Conservation (phyloP, 2,888 invertebrate species). For the Oscheius sp. region DNA sequence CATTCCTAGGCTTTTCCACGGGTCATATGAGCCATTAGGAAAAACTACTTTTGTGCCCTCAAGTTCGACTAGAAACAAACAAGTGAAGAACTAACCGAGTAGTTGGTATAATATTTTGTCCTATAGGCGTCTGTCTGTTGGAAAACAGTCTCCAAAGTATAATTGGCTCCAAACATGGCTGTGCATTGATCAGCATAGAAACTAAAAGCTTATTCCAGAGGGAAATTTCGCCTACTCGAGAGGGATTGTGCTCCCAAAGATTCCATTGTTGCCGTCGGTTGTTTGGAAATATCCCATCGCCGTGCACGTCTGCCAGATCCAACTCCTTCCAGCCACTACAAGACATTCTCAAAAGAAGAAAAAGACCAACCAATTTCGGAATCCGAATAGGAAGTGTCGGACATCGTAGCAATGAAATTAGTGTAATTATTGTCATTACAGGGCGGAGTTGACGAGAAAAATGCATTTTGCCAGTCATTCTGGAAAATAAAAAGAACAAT, state of each 20-base stretch:
- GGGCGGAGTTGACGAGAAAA: slow-evolving; percentile 12
- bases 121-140: slow-evolving; percentile 32
- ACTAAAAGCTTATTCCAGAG: slow-evolving; percentile 21
- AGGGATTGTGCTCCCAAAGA: slow-evolving; percentile 54
- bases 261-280: slow-evolving; percentile 74
- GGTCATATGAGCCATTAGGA: slow-evolving; percentile 52
- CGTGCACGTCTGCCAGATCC: slow-evolving; percentile 93
- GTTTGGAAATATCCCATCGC: slow-evolving; percentile 95
- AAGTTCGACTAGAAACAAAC: not conserved
- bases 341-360: not conserved
- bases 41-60: slow-evolving; percentile 52
- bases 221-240: slow-evolving; percentile 37
- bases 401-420: slow-evolving; percentile 32
- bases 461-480: slow-evolving; percentile 38
- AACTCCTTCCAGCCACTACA: slow-evolving; percentile 77
- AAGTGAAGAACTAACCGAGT: slow-evolving; percentile 21
- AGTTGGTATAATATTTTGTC: slow-evolving; percentile 34
- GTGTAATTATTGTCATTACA: slow-evolving; percentile 46
- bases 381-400: slow-evolving; percentile 37
- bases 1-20: slow-evolving; percentile 48
- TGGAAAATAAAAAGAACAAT: not conserved
- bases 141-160: slow-evolving; percentile 41
- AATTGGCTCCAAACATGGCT: slow-evolving; percentile 41
- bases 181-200: slow-evolving; percentile 51
- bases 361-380: slow-evolving; percentile 35